phyloP scores from a whole-genome alignment of 2,888 invertebrate species.

The Apotomis capreana region DNA sequence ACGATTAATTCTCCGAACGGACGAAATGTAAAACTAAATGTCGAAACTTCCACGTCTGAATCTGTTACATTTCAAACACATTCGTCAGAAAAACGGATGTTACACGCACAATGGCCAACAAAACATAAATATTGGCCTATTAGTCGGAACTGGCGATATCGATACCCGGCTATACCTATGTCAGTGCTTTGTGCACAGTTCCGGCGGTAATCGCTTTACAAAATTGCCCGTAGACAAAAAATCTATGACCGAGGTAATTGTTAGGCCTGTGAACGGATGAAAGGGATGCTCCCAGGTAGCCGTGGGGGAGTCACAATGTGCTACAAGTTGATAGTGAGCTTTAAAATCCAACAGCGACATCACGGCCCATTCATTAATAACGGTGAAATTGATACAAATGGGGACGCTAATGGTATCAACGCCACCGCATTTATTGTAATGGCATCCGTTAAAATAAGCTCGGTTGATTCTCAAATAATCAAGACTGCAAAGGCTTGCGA shows the following conservation, averaged over 20 bases:
- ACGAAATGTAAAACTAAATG: conserved; percentile 14
- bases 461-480: conserved; percentile 49
- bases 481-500: conserved; percentile 40
- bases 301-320: conserved; percentile 67
- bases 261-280: conserved; percentile 64
- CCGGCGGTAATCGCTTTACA: conserved; percentile 76
- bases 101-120: conserved; percentile 70
- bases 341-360: conserved; percentile 59
- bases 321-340: conserved; percentile 57
- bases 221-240: conserved; percentile 66
- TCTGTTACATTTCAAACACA: conserved; percentile 48
- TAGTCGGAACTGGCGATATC: conserved; percentile 78
- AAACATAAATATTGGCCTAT: conserved; percentile 76
- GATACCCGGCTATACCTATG: conserved; percentile 74
- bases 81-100: conserved; percentile 63
- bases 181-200: conserved; percentile 74
- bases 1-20: background rate
- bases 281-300: conserved; percentile 73
- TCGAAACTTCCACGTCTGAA: conserved; percentile 30
- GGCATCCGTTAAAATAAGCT: conserved; percentile 31
- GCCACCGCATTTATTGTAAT: conserved; percentile 46
- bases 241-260: conserved; percentile 61
- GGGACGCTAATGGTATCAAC: conserved; percentile 58
- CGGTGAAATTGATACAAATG: conserved; percentile 62
- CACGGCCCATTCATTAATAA: conserved; percentile 56